A percentile compares a stretch with the other conserved stretches of the same genome.
Conservation (phyloP, 1,140 invertebrate species). For the Drosophila ficusphila region DNA sequence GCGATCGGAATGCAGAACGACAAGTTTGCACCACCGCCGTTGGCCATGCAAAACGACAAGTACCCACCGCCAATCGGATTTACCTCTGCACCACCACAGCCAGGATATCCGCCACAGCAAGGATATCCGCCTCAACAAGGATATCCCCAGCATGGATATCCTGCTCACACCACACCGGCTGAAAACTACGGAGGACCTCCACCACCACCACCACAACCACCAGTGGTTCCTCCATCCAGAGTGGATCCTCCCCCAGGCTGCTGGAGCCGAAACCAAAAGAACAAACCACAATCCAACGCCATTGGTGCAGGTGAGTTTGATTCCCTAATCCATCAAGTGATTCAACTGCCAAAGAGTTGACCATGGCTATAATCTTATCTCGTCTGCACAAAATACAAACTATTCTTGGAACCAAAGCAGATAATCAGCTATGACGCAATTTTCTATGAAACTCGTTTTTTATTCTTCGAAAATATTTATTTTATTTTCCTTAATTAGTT, state of each 20-base stretch:
- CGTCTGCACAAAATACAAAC: background rate
- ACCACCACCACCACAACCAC: background rate
- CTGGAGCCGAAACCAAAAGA: conserved; percentile 25
- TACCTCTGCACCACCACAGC: conserved; percentile 1
- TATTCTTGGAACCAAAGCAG: conserved; percentile 1
- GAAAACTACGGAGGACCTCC: conserved; percentile 26
- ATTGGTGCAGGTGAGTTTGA: conserved; percentile 39
- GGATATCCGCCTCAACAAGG: conserved; percentile 21
- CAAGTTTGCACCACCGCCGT: conserved; percentile 10
- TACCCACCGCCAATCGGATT: conserved; percentile 5
- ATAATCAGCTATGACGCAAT: conserved; percentile 16
- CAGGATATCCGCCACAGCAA: conserved; percentile 32
- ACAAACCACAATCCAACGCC: conserved; percentile 59
- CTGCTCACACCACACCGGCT: conserved; percentile 25
- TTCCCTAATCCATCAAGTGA: background rate
- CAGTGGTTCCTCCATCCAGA: background rate
- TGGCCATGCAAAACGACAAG: conserved; percentile 31
- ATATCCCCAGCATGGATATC: conserved; percentile 13
- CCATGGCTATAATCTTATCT: conserved; percentile 39
- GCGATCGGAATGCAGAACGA: conserved; percentile 26
- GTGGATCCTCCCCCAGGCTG: conserved; percentile 40
- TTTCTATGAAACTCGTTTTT: too few relatives aligned
- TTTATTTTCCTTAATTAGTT: too few relatives aligned
- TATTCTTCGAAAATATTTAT: background rate
- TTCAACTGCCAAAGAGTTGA: conserved; percentile 3